A percentile compares a stretch with the other conserved stretches of the same genome.
phyloP scores from a whole-genome alignment of 23 tunicate species.

The Halocynthia aurantium region DNA sequence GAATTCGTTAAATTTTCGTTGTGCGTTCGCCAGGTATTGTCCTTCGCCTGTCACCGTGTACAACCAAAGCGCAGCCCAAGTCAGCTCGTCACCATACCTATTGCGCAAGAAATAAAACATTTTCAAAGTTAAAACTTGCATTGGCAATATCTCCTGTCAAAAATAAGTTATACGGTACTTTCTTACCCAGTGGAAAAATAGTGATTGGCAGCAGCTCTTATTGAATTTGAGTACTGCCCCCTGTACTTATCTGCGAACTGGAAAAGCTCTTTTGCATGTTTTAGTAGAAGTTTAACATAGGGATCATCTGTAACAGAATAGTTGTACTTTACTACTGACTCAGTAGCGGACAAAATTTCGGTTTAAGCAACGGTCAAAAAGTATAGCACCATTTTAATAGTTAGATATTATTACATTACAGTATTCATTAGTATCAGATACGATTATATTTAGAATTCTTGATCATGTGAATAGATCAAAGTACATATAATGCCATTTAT shows the following conservation, averaged over 20 bases:
- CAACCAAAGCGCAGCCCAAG: constrained; percentile 64
- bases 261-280: constrained; percentile 39
- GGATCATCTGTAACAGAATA: constrained; percentile 18
- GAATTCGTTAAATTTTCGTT: background rate
- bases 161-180: background rate
- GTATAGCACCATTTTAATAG: too few relatives aligned
- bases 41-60: constrained; percentile 26
- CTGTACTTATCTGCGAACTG: constrained; percentile 46
- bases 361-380: too few relatives aligned
- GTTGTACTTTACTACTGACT: background rate
- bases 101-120: too few relatives aligned
- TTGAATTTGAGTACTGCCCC: constrained; percentile 27
- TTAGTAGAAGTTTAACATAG: constrained; percentile 16
- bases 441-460: too few relatives aligned
- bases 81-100: constrained; percentile 58
- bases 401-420: too few relatives aligned
- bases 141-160: background rate
- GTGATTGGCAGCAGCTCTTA: constrained; percentile 26
- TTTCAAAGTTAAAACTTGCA: too few relatives aligned
- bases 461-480: too few relatives aligned
- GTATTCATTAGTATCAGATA: too few relatives aligned
- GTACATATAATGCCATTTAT: too few relatives aligned
- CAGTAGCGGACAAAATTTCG: background rate
- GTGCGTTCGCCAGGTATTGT: constrained; percentile 7
- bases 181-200: constrained; percentile 25